A percentile compares a stretch with the other conserved stretches of the same genome.
Evolutionary conservation across 2,888 invertebrate species (phyloP).

Genomic region (Punctoribates punctum): DNA sequence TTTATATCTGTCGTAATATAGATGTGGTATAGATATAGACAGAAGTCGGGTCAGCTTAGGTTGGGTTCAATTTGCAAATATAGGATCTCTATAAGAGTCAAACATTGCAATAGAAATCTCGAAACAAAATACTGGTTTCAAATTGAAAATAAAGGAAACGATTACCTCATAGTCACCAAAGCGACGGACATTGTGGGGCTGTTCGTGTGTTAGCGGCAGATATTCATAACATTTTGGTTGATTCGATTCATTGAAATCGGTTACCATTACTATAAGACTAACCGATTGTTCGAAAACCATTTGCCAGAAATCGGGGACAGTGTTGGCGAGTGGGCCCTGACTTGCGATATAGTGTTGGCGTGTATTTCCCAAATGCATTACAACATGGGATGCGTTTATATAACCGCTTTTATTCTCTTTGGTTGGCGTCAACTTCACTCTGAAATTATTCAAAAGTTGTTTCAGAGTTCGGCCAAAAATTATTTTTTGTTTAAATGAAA

Average conservation of each 20-base stretch:
- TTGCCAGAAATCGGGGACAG: slow-evolving; percentile 74
- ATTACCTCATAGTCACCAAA: slow-evolving; percentile 57
- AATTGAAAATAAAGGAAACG: not conserved
- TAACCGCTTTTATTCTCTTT: slow-evolving; percentile 81
- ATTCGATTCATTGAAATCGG: slow-evolving; percentile 58
- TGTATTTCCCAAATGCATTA: slow-evolving; percentile 77
- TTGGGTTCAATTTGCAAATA: too few species aligned
- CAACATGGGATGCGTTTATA: slow-evolving; percentile 83
- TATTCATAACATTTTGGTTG: slow-evolving; percentile 55
- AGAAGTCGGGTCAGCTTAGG: too few species aligned
- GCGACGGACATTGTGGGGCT: slow-evolving; percentile 37
- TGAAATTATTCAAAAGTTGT: too few species aligned
- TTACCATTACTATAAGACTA: slow-evolving; percentile 72
- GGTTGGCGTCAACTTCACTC: slow-evolving; percentile 75
- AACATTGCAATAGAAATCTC: too few species aligned
- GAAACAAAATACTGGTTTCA: too few species aligned
- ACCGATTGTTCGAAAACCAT: slow-evolving; percentile 85
- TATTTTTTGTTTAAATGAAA: too few species aligned
- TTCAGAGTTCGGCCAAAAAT: not conserved
- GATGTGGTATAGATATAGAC: too few species aligned
- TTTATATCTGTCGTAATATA: too few species aligned
- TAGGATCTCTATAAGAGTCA: too few species aligned
- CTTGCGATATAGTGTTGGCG: slow-evolving; percentile 80
- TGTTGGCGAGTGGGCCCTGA: slow-evolving; percentile 65
- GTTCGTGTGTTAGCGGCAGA: slow-evolving; percentile 54